phyloP scores from a whole-genome alignment of 2,888 invertebrate genomes.

The Gisinianus flammeolus region DNA sequence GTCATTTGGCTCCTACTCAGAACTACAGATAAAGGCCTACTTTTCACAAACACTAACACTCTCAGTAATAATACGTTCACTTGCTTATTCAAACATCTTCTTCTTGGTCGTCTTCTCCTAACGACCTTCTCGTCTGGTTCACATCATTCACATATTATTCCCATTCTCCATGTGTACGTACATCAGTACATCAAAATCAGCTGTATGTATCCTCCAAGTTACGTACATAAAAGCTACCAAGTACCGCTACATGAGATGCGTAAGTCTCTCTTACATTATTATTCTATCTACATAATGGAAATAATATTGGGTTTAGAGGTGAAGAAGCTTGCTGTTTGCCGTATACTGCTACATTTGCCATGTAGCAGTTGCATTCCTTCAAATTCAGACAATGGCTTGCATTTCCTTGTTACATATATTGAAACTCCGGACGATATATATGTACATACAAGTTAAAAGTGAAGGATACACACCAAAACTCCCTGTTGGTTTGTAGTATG shows the following conservation, averaged over 20 bases:
- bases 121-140: conserved; percentile 14
- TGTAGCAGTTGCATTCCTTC: not conserved
- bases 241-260: no score
- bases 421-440: no score
- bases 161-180: not conserved
- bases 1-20: conserved; percentile 27
- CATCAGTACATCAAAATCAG: not conserved
- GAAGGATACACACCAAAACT: no score
- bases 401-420: not conserved
- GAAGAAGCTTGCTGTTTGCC: not conserved
- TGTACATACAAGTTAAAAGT: no score
- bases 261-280: no score
- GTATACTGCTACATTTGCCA: not conserved
- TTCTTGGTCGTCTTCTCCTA: not conserved
- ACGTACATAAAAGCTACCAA: not conserved
- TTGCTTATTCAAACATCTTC: not conserved
- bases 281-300: conserved; percentile 7
- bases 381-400: not conserved
- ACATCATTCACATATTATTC: conserved; percentile 24
- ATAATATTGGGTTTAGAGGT: conserved; percentile 11
- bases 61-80: not conserved
- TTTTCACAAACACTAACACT: conserved; percentile 1
- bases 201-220: not conserved
- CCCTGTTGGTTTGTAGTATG: no score
- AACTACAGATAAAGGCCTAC: no score